These are phyloP conservation scores for Eugnorisma glareosa DNA, from an alignment of 2,888 invertebrate genomes.

Conservation along the genomic window DNA sequence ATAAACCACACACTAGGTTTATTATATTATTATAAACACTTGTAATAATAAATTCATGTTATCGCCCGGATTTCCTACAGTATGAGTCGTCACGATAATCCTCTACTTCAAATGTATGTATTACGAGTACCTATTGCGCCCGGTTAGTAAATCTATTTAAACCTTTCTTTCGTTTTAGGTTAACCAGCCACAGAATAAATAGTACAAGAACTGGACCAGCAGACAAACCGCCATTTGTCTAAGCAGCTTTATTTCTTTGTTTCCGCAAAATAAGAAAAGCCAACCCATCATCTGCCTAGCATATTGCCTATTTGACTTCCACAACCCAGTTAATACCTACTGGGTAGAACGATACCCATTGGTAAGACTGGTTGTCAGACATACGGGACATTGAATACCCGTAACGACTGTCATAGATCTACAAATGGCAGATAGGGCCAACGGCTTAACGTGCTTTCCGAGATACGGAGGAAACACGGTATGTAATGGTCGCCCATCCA, in stretches of 20 bases:
- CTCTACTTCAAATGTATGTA: not conserved
- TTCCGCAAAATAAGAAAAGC: not conserved
- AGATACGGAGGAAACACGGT: not conserved
- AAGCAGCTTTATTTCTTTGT: not conserved
- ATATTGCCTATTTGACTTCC: not conserved
- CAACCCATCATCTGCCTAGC: not conserved
- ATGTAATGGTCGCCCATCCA: not conserved
- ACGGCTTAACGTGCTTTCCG: not conserved
- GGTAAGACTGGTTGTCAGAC: not conserved
- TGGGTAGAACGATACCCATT: not conserved
- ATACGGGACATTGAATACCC: not conserved
- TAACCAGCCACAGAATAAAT: too few species aligned
- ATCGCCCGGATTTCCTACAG: slow-evolving; percentile 27
- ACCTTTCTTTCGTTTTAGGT: not conserved
- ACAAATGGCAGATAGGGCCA: not conserved
- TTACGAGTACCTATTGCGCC: not conserved
- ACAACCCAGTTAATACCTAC: not conserved
- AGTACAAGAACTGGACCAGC: too few species aligned
- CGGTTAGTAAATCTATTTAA: not conserved
- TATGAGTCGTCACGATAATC: slow-evolving; percentile 17
- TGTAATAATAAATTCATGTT: not conserved
- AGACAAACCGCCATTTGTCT: not conserved
- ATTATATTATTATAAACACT: too few species aligned
- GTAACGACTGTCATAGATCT: not conserved
- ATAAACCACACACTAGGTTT: too few species aligned